Evolutionary conservation across 2,888 invertebrate species (phyloP), one percentile per base, ranked within the genome.

Genomic region (Anoncus sp.): DNA sequence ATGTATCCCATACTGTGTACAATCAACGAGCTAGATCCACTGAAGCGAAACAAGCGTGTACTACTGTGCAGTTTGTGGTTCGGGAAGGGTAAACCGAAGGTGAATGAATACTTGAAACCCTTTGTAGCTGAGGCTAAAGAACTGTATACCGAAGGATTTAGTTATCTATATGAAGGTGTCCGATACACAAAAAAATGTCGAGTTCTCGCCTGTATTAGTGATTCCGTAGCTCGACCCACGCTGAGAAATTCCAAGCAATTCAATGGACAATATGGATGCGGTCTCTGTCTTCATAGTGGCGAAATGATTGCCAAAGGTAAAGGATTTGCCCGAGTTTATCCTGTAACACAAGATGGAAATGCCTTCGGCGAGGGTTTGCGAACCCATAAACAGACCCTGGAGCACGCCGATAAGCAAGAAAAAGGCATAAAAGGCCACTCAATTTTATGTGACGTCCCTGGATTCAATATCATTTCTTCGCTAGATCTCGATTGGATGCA

Each of bases 401-500:
- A 35, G 12, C 38, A 73, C 27, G 73, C 67, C 27, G 20, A 31
- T 10, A 22, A n/a, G 24, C 35, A 20, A 35, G 35, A 59, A 14
- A 57, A 49, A 51, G 77, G 74, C 22, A 47, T 77, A 10, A 77
- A 77, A 67, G 62, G 74, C 14, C 22, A 18, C 16, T 67, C 77
- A 1, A 31, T 59, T 10, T n/a, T 75, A 14, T 31, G 47, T 10
- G 22, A 49, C 16, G 31, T 77, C 2, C 45, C 60, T 14, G 35
- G 31, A 5, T 77, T 75, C 24, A 38, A 77, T 38, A 77, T 75
- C 5, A 35, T 77, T n/a, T 22, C 38, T 1, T 27, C 31, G 2
- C 24, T 77, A 7, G 20, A 51, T 22, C 22, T 69, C 12, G 67
- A 77, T 57, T 75, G 51, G 47, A 77, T 77, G 77, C 77, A 77